Base-by-base conservation (phyloP, 2,888 invertebrate species). In the Amblyteles armatorius region DNA sequence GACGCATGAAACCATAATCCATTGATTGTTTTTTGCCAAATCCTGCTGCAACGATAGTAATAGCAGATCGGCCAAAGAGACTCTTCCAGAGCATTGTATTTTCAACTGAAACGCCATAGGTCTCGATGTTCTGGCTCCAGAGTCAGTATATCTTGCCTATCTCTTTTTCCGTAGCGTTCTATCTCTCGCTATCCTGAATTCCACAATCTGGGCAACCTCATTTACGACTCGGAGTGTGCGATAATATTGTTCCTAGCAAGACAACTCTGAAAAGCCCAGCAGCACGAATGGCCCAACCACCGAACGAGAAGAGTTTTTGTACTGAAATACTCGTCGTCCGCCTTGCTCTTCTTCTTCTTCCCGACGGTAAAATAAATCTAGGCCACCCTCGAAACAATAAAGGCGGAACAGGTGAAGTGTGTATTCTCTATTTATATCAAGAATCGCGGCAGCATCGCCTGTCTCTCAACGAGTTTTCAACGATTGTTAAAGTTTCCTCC, bases 401-500 rank as follows among this genome's bases (percentile, higher is more conserved):
- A 77, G 55, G 33, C 55, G 48, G 48, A 74, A 60, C 79, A 72
- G 79, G 63, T 79, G 68, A 80, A 83, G 73, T 85, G 33, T 69
- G 55, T 79, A 67, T 84, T 40, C 77, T 83, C 68, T 82, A 82
- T 85, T 85, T 85, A 77, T 83, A 74, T 83, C 77, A 80, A 83
- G 73, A 60, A 69, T 63, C 33, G 9, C 55, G 55, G 40, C 65
- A 69, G 29, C 60, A 76, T 55, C 22, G 52, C 67, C 40, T 50
- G 67, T n/a, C 50, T 57, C 40, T 48, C 65, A 33, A 55, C 79
- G 67, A 85, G 80, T 80, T 83, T 78, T 85, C 85, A 85, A 85
- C 83, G 83, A 85, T 85, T 85, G 85, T 85, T 83, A 83, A 85
- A 85, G 85, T 83, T 85, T 82, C 73, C 19, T 13, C 73, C 77